Percentiles rank a stretch among this genome's conserved stretches.
Evolutionary conservation across 2,113 vertebrate species (phyloP).

Genomic region (Catharus bicknelli): DNA sequence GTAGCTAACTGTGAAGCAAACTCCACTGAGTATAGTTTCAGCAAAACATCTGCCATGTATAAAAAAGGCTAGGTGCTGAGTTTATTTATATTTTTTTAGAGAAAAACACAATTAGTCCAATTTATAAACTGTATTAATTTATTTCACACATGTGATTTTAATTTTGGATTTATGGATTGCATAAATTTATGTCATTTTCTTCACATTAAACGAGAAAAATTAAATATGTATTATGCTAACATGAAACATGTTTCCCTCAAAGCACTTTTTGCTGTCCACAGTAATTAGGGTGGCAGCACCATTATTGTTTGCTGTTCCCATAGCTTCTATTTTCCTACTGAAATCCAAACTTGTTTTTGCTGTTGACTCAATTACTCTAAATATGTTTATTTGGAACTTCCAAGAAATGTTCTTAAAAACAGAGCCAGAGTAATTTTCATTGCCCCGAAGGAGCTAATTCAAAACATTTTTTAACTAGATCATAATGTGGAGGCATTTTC

Average conservation of each 20-base stretch:
- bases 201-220: neutral
- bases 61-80: neutral
- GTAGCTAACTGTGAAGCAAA: constrained; percentile 13
- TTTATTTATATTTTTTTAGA: neutral
- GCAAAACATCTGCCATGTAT: neutral
- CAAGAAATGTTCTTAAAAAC: neutral
- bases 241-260: neutral
- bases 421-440: neutral
- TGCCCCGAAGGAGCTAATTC: neutral
- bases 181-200: neutral
- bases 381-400: neutral
- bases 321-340: neutral
- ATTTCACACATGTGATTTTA: neutral
- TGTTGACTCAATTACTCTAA: constrained; percentile 16
- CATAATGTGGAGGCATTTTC: neutral
- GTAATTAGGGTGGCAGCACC: neutral
- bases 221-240: constrained; percentile 6
- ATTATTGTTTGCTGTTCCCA: neutral
- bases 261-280: neutral
- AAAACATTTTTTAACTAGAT: neutral
- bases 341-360: constrained; percentile 32
- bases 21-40: neutral
- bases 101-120: neutral
- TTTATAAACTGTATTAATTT: neutral
- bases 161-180: neutral